phyloP scores from a whole-genome alignment of 2,888 invertebrate species.

The Volucella inflata region DNA sequence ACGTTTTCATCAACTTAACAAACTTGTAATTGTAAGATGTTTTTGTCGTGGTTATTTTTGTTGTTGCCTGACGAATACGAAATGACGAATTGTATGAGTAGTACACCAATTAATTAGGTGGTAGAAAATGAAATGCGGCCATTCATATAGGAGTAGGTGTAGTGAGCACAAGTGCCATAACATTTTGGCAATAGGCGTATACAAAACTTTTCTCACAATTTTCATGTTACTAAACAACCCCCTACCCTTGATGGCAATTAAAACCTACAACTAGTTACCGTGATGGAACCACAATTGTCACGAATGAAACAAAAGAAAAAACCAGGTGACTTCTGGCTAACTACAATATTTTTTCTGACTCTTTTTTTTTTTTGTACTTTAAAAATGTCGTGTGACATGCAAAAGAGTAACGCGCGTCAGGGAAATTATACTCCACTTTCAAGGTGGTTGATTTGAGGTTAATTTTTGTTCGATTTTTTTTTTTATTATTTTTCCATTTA shows the following conservation, averaged over 20 bases:
- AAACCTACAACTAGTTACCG: slow-evolving; percentile 30
- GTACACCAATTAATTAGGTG: too few species aligned
- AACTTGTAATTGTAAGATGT: neutral
- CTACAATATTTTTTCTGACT: too few species aligned
- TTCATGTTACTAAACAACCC: neutral
- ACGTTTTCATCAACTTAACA: neutral
- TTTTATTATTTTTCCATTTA: too few species aligned
- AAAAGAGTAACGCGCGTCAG: too few species aligned
- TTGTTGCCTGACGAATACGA: too few species aligned
- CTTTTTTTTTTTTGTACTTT: too few species aligned
- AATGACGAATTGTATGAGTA: too few species aligned
- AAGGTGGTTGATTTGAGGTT: too few species aligned
- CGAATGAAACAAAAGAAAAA: slow-evolving; percentile 6
- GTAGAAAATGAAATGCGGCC: too few species aligned
- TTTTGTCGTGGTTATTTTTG: neutral
- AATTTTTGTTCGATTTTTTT: too few species aligned
- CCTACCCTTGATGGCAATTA: slow-evolving; percentile 10
- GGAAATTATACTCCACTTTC: too few species aligned
- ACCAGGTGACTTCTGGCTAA: slow-evolving; percentile 5
- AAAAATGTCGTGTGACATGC: too few species aligned
- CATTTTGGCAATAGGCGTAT: slow-evolving; percentile 10
- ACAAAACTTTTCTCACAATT: slow-evolving; percentile 6
- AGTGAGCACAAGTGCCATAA: slow-evolving; percentile 8
- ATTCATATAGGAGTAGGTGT: neutral
- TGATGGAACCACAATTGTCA: slow-evolving; percentile 32